Evolutionary conservation across 2,797 vertebrate species (phyloP), one percentile per base, ranked within the genome.

Genomic region (Micrastur ruficollis): DNA sequence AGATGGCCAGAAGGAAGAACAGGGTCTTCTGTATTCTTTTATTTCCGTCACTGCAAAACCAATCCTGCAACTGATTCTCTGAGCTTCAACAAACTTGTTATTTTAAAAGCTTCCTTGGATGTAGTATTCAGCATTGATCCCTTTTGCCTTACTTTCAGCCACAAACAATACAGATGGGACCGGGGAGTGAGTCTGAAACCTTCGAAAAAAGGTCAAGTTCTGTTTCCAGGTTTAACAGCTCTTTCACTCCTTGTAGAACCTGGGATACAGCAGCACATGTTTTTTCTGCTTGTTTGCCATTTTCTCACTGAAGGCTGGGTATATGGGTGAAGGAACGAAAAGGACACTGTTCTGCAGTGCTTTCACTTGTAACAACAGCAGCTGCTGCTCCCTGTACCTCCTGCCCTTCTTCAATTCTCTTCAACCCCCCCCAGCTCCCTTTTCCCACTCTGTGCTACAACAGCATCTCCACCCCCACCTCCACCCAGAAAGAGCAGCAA

Each of bases 321-420:
- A 14, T 38, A 78, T 0, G 0, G 62, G 73, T 81, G 70, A 75
- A 90, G 81, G 59, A 93, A 85, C 73, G 59, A 90, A 76, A 91
- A 86, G 73, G 61, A 86, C 46, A 56, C 44, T 87, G 67, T 74
- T 95, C 58, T 76, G 22, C 74, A 71, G n/a, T 31, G n/a, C 50
- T 87, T 86, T 68, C 47, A 73, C 62, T 94, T 63, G 31, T 22
- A 68, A 75, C 31, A 93, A 23, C 70, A 80, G 73, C 97, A 95
- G 94, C 93, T 93, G 94, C 71, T 93, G 44, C 52, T 76, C 52
- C 47, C 62, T 59, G 47, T 85, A 67, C 59, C 76, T 94, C 81
- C 78, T 89, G 93, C 55, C 70, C 36, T 66, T 59, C 87, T 74
- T 52, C 82, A 71, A 13, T 52, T 61, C 70, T 75, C 72, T 86